A percentile compares a stretch with the other conserved stretches of the same genome.
These are phyloP conservation scores for Coccyzus lansbergi DNA, from an alignment of 2,797 vertebrate genomes.

Conservation along the genomic window DNA sequence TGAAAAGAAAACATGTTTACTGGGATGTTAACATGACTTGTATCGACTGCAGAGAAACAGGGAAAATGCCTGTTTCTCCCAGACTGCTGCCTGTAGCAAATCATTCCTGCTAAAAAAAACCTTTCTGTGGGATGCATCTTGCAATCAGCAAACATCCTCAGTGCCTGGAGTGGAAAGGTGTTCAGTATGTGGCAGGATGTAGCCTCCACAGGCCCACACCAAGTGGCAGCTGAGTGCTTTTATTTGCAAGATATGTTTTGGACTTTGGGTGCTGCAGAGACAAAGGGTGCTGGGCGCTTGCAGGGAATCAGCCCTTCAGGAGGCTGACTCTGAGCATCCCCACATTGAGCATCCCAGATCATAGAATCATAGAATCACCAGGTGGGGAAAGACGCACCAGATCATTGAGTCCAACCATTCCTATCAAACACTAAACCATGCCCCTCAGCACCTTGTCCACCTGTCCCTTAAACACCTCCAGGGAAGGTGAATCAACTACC, in stretches of 20 bases:
- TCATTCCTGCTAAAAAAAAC: not conserved
- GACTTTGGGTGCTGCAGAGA: not conserved
- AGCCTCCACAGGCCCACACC: not conserved
- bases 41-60: conserved; percentile 75
- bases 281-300: fast-evolving
- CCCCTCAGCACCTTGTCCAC: too few relatives aligned
- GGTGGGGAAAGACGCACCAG: too few relatives aligned
- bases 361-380: too few relatives aligned
- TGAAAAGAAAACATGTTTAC: conserved; percentile 82
- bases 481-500: too few relatives aligned
- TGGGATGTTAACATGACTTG: conserved; percentile 81
- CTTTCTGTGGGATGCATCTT: not conserved
- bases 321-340: not conserved
- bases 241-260: not conserved
- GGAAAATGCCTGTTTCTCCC: not conserved
- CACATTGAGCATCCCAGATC: not conserved
- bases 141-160: not conserved
- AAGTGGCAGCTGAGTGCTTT: not conserved
- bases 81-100: not conserved
- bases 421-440: too few relatives aligned
- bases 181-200: not conserved
- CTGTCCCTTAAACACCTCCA: too few relatives aligned
- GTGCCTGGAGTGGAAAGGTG: not conserved
- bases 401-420: too few relatives aligned
- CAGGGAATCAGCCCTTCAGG: not conserved